These are phyloP conservation scores for Crotalus viridis DNA, from an alignment of 2,113 vertebrate species.

Conservation along the genomic window DNA sequence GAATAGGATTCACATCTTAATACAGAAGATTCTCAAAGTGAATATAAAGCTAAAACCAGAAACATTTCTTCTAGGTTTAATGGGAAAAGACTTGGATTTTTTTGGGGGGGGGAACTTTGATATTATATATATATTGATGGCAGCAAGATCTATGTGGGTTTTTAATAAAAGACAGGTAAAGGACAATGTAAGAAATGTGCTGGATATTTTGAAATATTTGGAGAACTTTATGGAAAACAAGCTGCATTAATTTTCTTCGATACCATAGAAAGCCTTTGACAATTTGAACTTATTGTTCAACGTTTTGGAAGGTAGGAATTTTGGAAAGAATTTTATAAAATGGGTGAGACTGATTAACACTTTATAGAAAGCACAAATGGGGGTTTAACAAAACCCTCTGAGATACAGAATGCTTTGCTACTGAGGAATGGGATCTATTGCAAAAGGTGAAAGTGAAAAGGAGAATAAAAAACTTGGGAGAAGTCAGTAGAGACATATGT, in stretches of 20 bases:
- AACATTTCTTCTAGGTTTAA: too few species aligned
- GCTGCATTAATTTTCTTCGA: not conserved
- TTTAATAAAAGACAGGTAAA: not conserved
- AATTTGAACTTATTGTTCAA: not conserved
- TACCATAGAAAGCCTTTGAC: not conserved
- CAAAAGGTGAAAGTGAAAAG: not conserved
- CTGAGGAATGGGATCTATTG: not conserved
- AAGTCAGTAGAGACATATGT: not conserved
- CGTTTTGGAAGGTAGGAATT: not conserved
- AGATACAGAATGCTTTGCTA: not conserved
- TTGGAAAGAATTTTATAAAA: not conserved
- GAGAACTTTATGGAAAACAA: not conserved
- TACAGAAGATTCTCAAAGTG: too few species aligned
- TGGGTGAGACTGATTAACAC: not conserved
- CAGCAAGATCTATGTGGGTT: not conserved
- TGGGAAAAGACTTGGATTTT: too few species aligned
- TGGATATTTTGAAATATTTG: not conserved
- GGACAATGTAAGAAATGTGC: not conserved
- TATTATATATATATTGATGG: too few species aligned
- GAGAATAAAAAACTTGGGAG: not conserved
- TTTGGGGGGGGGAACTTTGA: too few species aligned
- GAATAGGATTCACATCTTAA: too few species aligned
- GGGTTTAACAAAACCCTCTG: not conserved
- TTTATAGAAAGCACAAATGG: not conserved
- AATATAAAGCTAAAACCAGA: too few species aligned